A percentile compares a stretch with the other conserved stretches of the same genome.
These are phyloP conservation scores for Rhinoraja longicauda DNA, from an alignment of 2,797 vertebrate genomes.

Conservation along the genomic window DNA sequence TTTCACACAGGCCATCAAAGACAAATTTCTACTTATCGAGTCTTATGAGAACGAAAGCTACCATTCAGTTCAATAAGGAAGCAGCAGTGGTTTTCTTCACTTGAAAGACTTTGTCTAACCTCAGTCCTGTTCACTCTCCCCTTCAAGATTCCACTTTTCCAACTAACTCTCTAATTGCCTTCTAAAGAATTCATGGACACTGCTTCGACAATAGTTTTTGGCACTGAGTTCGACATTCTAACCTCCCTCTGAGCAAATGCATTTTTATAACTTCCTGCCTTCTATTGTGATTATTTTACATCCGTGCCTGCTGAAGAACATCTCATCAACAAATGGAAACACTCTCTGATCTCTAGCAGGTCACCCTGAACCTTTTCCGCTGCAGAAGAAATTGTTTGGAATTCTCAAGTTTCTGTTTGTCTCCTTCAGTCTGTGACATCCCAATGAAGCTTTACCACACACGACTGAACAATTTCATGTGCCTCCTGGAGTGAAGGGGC, in stretches of 20 bases:
- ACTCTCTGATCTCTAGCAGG: background rate
- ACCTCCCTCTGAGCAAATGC: slow-evolving; percentile 6
- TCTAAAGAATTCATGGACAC: background rate
- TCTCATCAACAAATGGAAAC: background rate
- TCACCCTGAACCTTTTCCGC: slow-evolving; percentile 13
- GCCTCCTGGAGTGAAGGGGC: background rate
- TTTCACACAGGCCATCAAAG: too few species aligned
- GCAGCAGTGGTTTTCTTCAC: background rate
- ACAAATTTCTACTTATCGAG: too few species aligned
- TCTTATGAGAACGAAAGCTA: background rate
- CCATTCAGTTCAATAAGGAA: background rate
- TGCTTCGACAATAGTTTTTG: background rate
- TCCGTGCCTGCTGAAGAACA: background rate
- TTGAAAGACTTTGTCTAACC: background rate
- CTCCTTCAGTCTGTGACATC: background rate
- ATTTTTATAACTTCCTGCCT: background rate
- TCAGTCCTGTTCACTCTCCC: background rate
- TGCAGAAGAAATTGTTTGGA: background rate
- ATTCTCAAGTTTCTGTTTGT: background rate
- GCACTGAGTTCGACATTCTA: slow-evolving; percentile 1
- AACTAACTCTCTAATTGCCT: background rate
- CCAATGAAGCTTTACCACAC: background rate
- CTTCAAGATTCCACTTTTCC: background rate
- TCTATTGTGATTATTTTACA: slow-evolving; percentile 10
- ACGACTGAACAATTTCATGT: background rate